A percentile compares a stretch with the other conserved stretches of the same genome.
These are phyloP conservation scores for Callinectes sapidus DNA, from an alignment of 2,888 invertebrate species.

Conservation along the genomic window DNA sequence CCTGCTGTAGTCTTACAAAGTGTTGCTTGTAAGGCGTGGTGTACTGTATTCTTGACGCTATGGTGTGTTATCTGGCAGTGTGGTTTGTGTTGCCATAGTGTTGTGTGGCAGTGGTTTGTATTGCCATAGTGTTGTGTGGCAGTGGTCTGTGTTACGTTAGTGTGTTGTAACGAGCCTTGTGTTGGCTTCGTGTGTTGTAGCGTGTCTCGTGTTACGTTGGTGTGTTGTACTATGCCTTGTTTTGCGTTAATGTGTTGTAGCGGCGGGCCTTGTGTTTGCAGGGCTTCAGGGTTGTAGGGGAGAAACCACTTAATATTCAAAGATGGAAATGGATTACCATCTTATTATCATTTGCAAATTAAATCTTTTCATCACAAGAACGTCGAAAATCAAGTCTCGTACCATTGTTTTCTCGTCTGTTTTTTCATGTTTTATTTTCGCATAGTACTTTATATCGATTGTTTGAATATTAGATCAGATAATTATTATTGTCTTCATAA, in stretches of 20 bases:
- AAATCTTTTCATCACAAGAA: not conserved
- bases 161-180: not conserved
- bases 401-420: not conserved
- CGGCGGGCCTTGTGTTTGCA: not conserved
- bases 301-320: not conserved
- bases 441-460: not conserved
- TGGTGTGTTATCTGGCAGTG: not conserved
- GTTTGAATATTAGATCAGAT: too few species aligned
- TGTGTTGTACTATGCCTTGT: not conserved
- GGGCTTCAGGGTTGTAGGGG: not conserved
- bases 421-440: not conserved
- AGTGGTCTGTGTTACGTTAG: not conserved
- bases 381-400: not conserved
- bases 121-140: not conserved
- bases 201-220: not conserved
- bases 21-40: not conserved
- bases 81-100: not conserved
- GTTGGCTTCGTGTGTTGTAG: too few species aligned
- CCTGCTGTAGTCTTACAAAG: not conserved
- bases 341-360: slow-evolving; percentile 6
- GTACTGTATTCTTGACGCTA: too few species aligned
- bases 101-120: not conserved
- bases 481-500: too few species aligned
- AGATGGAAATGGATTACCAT: slow-evolving; percentile 4
- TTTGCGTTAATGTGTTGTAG: not conserved